These are phyloP conservation scores for Crotalus helleri DNA, from an alignment of 2,113 vertebrate genomes.

Conservation along the genomic window DNA sequence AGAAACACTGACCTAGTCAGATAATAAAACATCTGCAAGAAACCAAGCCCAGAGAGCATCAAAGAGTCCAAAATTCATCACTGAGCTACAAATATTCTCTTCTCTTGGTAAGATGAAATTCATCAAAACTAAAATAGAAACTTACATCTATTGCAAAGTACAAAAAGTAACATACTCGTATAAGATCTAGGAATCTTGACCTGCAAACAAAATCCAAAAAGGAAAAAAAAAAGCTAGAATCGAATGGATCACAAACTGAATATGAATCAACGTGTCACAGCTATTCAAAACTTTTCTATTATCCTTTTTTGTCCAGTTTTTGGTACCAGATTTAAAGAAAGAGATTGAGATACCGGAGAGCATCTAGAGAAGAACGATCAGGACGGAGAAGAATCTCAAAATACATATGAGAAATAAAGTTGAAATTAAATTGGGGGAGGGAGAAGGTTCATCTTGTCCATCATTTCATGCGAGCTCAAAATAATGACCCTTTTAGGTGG, in stretches of 20 bases:
- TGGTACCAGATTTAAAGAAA: not conserved
- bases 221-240: not conserved
- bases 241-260: not conserved
- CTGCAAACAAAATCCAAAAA: not conserved
- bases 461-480: not conserved
- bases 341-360: not conserved
- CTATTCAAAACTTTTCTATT: not conserved
- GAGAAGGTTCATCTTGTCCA: not conserved
- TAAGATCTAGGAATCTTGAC: not conserved
- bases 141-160: not conserved
- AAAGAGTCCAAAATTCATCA: not conserved
- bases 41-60: not conserved
- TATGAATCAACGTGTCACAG: not conserved
- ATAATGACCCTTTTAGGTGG: not conserved
- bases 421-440: not conserved
- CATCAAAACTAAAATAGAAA: not conserved
- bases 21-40: not conserved
- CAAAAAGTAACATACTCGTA: not conserved
- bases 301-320: not conserved
- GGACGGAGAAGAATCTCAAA: not conserved
- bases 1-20: not conserved
- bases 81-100: not conserved
- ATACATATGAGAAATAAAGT: not conserved
- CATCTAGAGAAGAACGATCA: not conserved
- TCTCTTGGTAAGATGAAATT: not conserved